Base-by-base conservation (phyloP, 2,113 vertebrate species). In the Phodopus roborovskii region DNA sequence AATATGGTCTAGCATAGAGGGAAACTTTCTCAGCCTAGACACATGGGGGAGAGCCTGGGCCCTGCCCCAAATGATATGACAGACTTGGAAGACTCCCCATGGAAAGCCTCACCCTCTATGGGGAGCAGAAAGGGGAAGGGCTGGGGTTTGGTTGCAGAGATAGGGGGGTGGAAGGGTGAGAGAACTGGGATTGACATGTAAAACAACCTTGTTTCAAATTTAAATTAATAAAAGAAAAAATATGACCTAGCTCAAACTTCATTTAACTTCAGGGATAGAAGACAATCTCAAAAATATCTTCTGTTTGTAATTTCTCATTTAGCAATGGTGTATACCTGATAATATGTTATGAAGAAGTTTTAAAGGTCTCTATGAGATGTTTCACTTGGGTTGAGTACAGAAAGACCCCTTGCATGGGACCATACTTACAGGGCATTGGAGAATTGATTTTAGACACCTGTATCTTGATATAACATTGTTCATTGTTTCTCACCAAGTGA, bases 291-390 rank as follows among this genome's bases (percentile, higher is more conserved):
- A 93, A 96, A 91, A 92, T 53, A 53, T 28, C 28, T 88, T 81
- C 30, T 71, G 50, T 96, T 85, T 56, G 94, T 84, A 96, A 90
- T 77, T 81, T 56, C 22, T 95, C 33, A 71, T 60, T 83, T 92
- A 62, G 45, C 56, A 91, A 71, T 83, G 3, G 42, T n/a, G 33
- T 83, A 48, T 89, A 20, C 70, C 96, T 68, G 45, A 45, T 62
- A 89, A 60, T 30, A 78, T 26, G 17, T 36, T 42, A 12, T 56
- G 48, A 93, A 81, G 17, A 81, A 7, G 2, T 15, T n/a, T 93
- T 75, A 81, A 30, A 81, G 88, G 79, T 45, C 53, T 20, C 45
- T 45, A 30, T 58, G 64, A 71, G 19, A n/a, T 64, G 62, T 19
- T 85, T 48, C 48, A 36, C 26, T 58, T 70, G 39, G 53, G 20